These are phyloP conservation scores for Stenoptilia bipunctidactyla DNA, from an alignment of 2,888 invertebrate species.

Conservation along the genomic window DNA sequence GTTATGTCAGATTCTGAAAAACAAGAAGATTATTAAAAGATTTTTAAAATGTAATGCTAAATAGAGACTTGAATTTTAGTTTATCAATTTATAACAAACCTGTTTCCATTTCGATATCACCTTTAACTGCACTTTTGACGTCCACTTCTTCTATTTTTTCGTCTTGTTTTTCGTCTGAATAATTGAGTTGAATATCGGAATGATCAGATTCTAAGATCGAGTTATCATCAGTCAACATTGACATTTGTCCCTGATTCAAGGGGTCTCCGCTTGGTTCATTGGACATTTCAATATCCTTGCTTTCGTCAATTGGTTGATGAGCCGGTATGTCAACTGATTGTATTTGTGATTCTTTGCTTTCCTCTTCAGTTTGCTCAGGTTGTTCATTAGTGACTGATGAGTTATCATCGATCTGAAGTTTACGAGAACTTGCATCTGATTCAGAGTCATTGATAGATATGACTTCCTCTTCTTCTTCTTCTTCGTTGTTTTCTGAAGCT, in stretches of 20 bases:
- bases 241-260: slow-evolving; percentile 36
- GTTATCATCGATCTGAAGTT: slow-evolving; percentile 1
- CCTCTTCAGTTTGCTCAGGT: neutral
- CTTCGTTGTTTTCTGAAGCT: neutral
- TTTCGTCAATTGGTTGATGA: neutral
- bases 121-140: no score
- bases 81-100: no score
- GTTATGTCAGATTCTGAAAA: neutral
- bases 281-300: neutral
- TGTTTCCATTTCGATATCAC: no score
- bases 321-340: neutral
- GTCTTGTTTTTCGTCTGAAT: slow-evolving; percentile 36
- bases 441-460: slow-evolving; percentile 7
- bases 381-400: neutral
- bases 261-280: slow-evolving; percentile 22
- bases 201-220: slow-evolving; percentile 33
- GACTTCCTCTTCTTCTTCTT: slow-evolving; percentile 5
- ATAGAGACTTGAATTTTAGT: no score
- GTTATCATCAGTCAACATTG: slow-evolving; percentile 53
- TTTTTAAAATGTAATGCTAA: no score
- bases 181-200: slow-evolving; percentile 34
- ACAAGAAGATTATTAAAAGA: no score
- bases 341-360: neutral
- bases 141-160: no score
- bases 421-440: neutral